A percentile compares a stretch with the other conserved stretches of the same genome.
Evolutionary conservation across 2,113 vertebrate genomes (phyloP).

Genomic region (Oreochromis tanganicae): DNA sequence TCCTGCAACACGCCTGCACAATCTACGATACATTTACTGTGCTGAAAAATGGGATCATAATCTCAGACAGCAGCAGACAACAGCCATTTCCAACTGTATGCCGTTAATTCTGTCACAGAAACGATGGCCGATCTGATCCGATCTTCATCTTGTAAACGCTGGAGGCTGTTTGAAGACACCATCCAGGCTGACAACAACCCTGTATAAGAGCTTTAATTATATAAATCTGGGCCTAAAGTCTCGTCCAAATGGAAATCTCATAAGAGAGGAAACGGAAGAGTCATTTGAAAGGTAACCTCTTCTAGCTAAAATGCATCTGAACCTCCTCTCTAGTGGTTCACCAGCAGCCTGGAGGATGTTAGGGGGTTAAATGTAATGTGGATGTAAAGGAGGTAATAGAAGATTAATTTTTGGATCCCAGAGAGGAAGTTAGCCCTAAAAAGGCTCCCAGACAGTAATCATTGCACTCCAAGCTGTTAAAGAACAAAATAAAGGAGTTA

Average conservation of each 20-base stretch:
- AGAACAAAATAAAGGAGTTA: not conserved
- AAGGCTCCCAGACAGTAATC: not conserved
- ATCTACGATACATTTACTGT: not conserved
- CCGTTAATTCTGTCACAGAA: not conserved
- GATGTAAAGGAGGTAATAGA: not conserved
- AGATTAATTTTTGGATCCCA: not conserved
- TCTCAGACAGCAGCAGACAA: not conserved
- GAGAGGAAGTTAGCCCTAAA: not conserved
- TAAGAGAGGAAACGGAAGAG: no score
- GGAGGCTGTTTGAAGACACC: no score
- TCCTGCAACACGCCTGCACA: not conserved
- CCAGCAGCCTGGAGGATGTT: no score
- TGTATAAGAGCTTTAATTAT: no score
- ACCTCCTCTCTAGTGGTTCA: not conserved
- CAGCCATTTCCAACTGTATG: rapidly evolving
- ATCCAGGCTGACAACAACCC: no score
- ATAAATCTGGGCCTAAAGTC: no score
- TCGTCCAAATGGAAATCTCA: not conserved
- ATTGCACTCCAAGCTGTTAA: rapidly evolving
- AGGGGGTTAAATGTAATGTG: not conserved
- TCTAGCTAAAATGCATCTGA: not conserved
- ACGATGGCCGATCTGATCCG: no score
- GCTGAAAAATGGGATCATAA: not conserved
- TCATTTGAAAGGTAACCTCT: no score
- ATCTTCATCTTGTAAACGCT: no score